Evolutionary conservation across 2,113 vertebrate species (phyloP), one percentile per base, ranked within the genome.

Genomic region (Tricholaema leucomelas): DNA sequence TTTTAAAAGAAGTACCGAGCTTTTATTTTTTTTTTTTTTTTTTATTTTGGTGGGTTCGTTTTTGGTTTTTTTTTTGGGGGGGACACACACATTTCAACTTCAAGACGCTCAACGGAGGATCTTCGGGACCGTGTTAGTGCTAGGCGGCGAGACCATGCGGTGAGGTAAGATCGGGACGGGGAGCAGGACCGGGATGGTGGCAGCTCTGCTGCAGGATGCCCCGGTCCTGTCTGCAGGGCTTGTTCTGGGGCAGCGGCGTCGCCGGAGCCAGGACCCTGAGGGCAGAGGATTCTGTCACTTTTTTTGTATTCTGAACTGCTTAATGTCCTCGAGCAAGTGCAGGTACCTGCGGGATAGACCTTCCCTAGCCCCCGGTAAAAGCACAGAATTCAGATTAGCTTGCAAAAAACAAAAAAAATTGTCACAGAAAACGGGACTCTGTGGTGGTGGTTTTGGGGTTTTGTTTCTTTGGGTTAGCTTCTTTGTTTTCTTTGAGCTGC

Each of bases 301-400:
- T 20, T 14, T 24, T 7, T 3, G 50, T 33, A 2, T 9, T 15
- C 10, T 3, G 5, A 6, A 5, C 11, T 10, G 36, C 0, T 5
- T 15, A 55, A 31, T 4, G 46, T 10, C 25, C 2, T 13, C 17
- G 19, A 23, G 10, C 50, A 23, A 2, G 44, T 28, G 15, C 70
- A 15, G 73, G 60, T 23, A 23, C 66, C 78, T 16, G 65, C 50
- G 1, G 76, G 33, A 16, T 31, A 16, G 36, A 7, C 31, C 10
- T 25, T 5, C 33, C 2, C 38, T 28, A 40, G 9, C 4, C 4
- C 44, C 7, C 10, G 1, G 2, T 3, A 3, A 0, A 16, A 4
- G 11, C 25, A 0, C 18, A 19, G 5, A 64, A 36, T 59, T 61
- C 8, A 3, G 31, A 3, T 63, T 23, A 31, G 42, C 35, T 85